phyloP scores from a whole-genome alignment of 2,797 vertebrate species.

The Microctenopoma lineatum region DNA sequence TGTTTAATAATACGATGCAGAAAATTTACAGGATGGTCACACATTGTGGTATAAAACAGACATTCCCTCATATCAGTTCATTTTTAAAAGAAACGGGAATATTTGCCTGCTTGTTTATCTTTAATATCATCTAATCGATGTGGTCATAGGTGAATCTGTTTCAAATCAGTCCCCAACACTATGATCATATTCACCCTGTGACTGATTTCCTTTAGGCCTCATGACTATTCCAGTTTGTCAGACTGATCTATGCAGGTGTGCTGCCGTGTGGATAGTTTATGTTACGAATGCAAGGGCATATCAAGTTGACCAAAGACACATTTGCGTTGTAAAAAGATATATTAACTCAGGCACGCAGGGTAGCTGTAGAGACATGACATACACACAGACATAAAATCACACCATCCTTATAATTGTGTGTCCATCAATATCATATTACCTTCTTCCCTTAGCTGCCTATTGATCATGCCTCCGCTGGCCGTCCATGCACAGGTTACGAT shows the following conservation, averaged over 20 bases:
- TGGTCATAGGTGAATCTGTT: conserved; percentile 40
- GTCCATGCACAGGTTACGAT: conserved; percentile 75
- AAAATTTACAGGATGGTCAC: not conserved
- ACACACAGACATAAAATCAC: conserved; percentile 46
- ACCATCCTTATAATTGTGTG: conserved; percentile 54
- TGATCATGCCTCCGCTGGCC: conserved; percentile 75
- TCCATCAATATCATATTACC: conserved; percentile 86
- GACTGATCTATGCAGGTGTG: conserved; percentile 36
- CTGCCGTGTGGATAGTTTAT: conserved; percentile 25
- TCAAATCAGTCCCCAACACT: conserved; percentile 39
- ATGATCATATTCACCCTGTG: conserved; percentile 42
- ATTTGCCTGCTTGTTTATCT: conserved; percentile 40
- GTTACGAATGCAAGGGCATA: conserved; percentile 61
- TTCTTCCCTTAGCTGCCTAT: conserved; percentile 79
- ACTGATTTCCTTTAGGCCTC: conserved; percentile 73
- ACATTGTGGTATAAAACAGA: not conserved
- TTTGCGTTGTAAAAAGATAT: conserved; percentile 72
- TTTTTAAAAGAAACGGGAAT: conserved; percentile 18
- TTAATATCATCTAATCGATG: conserved; percentile 36
- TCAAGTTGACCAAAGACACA: conserved; percentile 64
- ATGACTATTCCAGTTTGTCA: conserved; percentile 36
- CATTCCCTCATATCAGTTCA: conserved; percentile 1
- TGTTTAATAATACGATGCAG: not conserved
- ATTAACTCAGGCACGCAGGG: conserved; percentile 57
- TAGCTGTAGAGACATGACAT: conserved; percentile 6